These are phyloP conservation scores for Naso thynnoides DNA, from an alignment of 2,797 vertebrate species.

Conservation along the genomic window DNA sequence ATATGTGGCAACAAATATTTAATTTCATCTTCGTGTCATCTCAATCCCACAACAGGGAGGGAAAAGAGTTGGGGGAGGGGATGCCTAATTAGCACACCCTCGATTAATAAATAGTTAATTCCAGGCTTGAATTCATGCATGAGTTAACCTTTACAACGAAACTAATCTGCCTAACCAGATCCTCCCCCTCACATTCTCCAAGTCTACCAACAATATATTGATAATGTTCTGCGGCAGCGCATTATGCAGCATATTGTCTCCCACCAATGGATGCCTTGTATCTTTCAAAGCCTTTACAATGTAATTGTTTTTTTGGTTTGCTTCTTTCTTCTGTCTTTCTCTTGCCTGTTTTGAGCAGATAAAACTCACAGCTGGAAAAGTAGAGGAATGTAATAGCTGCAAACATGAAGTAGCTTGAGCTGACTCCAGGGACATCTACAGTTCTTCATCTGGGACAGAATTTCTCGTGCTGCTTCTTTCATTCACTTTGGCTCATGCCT, in stretches of 20 bases:
- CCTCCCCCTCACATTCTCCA: constrained; percentile 54
- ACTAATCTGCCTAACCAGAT: constrained; percentile 73
- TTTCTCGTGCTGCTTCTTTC: constrained; percentile 34
- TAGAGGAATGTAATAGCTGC: constrained; percentile 35
- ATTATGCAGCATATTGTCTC: constrained; percentile 70
- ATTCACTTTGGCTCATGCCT: constrained; percentile 51
- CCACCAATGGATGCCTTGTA: constrained; percentile 66
- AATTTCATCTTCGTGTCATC: constrained; percentile 50
- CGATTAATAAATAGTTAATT: constrained; percentile 73
- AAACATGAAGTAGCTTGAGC: constrained; percentile 50
- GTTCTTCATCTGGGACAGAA: constrained; percentile 34
- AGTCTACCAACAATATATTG: constrained; percentile 59
- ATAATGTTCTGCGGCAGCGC: constrained; percentile 73
- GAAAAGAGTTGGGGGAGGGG: constrained; percentile 24
- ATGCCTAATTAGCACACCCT: constrained; percentile 67
- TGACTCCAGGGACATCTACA: constrained; percentile 52
- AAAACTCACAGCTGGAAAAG: constrained; percentile 53
- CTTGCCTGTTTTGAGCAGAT: constrained; percentile 76
- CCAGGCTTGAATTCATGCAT: constrained; percentile 67
- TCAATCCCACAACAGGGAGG: constrained; percentile 34
- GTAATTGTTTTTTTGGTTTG: constrained; percentile 74
- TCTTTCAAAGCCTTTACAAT: constrained; percentile 71
- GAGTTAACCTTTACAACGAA: constrained; percentile 74
- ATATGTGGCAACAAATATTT: constrained; percentile 50
- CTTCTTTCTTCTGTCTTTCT: constrained; percentile 52